Conservation (phyloP, 2,113 vertebrate genomes). For the Lonchura striata region DNA sequence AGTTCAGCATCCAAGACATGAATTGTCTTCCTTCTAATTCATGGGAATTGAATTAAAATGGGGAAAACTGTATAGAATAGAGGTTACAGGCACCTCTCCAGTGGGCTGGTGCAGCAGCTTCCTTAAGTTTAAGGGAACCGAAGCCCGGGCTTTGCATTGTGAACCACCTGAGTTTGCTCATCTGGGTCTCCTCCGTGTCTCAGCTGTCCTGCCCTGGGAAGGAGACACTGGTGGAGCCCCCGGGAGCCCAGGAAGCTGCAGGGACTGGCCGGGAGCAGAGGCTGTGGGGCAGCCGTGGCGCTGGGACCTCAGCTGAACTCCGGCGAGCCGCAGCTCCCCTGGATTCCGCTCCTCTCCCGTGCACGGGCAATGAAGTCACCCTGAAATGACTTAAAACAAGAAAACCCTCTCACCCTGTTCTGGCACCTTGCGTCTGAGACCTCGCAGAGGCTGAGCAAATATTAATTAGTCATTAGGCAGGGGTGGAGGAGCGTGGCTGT, state of each 20-base stretch:
- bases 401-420: neutral
- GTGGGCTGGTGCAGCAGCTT: neutral
- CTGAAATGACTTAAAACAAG: neutral
- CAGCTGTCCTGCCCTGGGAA: neutral
- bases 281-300: fast-evolving
- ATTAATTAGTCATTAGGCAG: neutral
- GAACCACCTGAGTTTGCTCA: neutral
- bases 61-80: fast-evolving
- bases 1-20: neutral
- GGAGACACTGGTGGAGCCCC: fast-evolving
- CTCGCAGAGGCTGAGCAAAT: neutral
- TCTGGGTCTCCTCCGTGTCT: neutral
- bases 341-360: neutral
- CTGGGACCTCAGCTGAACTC: neutral
- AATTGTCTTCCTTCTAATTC: neutral
- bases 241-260: neutral
- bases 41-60: neutral
- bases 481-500: neutral
- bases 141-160: fast-evolving
- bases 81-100: neutral
- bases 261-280: neutral
- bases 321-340: neutral
- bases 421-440: neutral
- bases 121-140: neutral
- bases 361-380: neutral